Percentiles rank a stretch among this genome's conserved stretches.
These are phyloP conservation scores for Tachycineta bicolor DNA, from an alignment of 2,113 vertebrate species.

Conservation along the genomic window DNA sequence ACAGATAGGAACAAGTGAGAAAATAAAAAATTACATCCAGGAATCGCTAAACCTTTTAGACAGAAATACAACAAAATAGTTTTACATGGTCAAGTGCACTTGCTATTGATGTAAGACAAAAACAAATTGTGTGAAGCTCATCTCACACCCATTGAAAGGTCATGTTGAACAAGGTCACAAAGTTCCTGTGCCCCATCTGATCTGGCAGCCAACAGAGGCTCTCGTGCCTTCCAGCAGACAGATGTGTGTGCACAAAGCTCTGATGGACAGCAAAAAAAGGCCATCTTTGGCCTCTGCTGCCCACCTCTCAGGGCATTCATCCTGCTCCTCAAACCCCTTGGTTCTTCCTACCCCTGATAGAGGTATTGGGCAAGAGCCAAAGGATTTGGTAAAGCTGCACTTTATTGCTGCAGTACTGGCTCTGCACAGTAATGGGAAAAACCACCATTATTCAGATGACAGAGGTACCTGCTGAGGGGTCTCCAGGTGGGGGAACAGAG, in stretches of 20 bases:
- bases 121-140: background rate
- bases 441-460: too few species aligned
- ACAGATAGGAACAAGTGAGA: background rate
- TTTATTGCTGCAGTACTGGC: background rate
- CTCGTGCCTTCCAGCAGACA: background rate
- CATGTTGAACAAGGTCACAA: accelerated
- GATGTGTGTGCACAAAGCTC: background rate
- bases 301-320: background rate
- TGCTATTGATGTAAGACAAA: accelerated
- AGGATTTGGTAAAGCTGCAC: background rate
- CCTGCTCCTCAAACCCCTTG: background rate
- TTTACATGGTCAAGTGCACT: background rate
- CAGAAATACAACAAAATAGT: background rate
- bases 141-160: background rate
- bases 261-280: background rate
- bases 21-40: accelerated
- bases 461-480: background rate
- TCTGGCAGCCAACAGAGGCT: background rate
- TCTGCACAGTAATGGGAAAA: background rate
- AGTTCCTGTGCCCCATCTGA: background rate
- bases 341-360: background rate
- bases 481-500: background rate
- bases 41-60: background rate
- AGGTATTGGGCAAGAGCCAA: background rate
- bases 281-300: background rate